Evolutionary conservation across 2,797 vertebrate species (phyloP), one percentile per base, ranked within the genome.

Genomic region (Hozukius guyotensis): DNA sequence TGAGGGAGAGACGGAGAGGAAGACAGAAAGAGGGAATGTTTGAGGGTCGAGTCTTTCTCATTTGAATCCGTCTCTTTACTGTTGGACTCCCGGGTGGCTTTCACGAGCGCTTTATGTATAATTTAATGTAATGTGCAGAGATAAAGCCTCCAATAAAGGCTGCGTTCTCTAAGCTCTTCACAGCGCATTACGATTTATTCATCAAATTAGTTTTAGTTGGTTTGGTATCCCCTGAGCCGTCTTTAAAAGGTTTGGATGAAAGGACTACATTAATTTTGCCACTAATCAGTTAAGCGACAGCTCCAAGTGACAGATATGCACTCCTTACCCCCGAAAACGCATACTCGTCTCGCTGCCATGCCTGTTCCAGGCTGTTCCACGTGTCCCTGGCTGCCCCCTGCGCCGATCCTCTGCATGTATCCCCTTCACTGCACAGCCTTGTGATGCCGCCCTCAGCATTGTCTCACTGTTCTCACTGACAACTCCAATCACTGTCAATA

Each of bases 181-280:
- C 72, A 92, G 87, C 86, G 81, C 94, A 92, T 95, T 95, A 94
- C 85, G 56, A 92, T 96, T 95, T 94, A 95, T 95, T 95, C 94
- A 93, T 94, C 94, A 94, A 94, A 95, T 96, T 95, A 95, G 91
- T 93, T 93, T 91, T 90, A 91, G 91, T 95, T 91, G 90, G 90
- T 91, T 92, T 93, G 89, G 91, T 91, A 89, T 95, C 91, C 95
- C 94, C 82, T 84, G 93, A 92, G 94, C 91, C 89, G 84, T 88
- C 93, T 94, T 95, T 94, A 94, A 95, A 95, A 94, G 92, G 93
- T 95, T 94, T 86, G 85, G 90, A 95, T 94, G 92, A 95, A 95
- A 94, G 93, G 89, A 88, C 91, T 87, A 90, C 93, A 94, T 95
- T 95, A 80, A 94, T 95, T 95, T 94, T 89, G 85, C 90, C 87